Evolutionary conservation across 2,888 invertebrate species (phyloP).

Genomic region (Drosophila mayaguana): DNA sequence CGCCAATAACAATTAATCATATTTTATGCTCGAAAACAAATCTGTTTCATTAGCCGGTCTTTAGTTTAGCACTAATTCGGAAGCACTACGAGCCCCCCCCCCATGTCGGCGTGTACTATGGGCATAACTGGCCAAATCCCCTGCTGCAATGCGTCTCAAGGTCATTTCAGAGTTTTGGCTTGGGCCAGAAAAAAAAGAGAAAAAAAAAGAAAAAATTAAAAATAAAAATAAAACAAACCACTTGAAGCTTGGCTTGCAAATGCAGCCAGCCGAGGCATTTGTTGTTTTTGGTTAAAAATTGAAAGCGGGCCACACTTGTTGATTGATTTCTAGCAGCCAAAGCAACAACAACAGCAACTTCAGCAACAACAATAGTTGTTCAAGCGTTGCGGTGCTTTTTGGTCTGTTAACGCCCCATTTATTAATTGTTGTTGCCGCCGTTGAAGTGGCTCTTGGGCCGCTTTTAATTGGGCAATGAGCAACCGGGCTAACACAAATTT

Average conservation of each 20-base stretch:
- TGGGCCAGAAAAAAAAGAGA: slow-evolving; percentile 35
- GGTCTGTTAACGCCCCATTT: slow-evolving; percentile 65
- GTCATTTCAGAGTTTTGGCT: slow-evolving; percentile 43
- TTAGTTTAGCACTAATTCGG: slow-evolving; percentile 61
- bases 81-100: slow-evolving; percentile 42
- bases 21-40: slow-evolving; percentile 31
- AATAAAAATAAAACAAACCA: background rate
- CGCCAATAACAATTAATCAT: slow-evolving; percentile 38
- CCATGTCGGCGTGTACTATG: background rate
- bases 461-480: slow-evolving; percentile 66
- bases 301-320: slow-evolving; percentile 78
- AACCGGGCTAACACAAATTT: slow-evolving; percentile 29
- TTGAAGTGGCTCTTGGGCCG: slow-evolving; percentile 35
- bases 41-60: slow-evolving; percentile 42
- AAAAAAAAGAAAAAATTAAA: slow-evolving; percentile 5
- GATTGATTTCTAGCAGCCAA: slow-evolving; percentile 65
- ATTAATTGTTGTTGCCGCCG: slow-evolving; percentile 34
- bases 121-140: slow-evolving; percentile 28
- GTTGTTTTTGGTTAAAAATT: slow-evolving; percentile 58
- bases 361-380: slow-evolving; percentile 36
- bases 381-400: slow-evolving; percentile 42
- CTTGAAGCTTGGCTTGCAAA: slow-evolving; percentile 53
- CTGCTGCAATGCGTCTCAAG: slow-evolving; percentile 57
- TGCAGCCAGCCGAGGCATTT: slow-evolving; percentile 62
- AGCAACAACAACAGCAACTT: slow-evolving; percentile 12